Percentiles rank a stretch among this genome's conserved stretches.
Evolutionary conservation across 1,140 invertebrate genomes (phyloP).

Genomic region (Holcopasites calliopsidis): DNA sequence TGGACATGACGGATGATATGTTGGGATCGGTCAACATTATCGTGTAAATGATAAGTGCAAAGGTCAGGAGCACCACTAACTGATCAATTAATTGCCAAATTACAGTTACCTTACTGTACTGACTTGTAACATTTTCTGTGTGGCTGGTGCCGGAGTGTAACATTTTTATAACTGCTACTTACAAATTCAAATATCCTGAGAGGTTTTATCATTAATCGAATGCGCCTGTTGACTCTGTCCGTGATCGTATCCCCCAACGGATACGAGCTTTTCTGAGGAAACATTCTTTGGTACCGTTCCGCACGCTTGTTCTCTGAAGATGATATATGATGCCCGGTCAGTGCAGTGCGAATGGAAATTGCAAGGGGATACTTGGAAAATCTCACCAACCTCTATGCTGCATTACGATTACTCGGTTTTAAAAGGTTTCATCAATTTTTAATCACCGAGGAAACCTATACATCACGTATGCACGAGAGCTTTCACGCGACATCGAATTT

Average conservation of each 20-base stretch:
- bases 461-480: background rate
- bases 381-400: background rate
- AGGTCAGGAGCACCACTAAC: constrained; percentile 60
- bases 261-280: no score
- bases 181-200: constrained; percentile 69
- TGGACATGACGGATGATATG: constrained; percentile 41
- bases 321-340: no score
- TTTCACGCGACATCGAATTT: background rate
- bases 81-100: background rate
- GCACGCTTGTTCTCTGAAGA: background rate
- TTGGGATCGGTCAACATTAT: constrained; percentile 13
- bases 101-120: background rate
- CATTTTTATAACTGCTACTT: constrained; percentile 25
- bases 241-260: no score
- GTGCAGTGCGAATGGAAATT: background rate
- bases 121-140: background rate
- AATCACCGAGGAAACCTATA: constrained; percentile 17
- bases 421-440: background rate
- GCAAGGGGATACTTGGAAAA: background rate
- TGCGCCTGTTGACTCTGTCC: background rate
- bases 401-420: constrained; percentile 12
- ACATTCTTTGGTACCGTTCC: background rate
- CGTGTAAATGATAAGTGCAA: constrained; percentile 64
- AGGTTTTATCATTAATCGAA: constrained; percentile 43
- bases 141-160: background rate